Evolutionary conservation across 2,113 vertebrate species (phyloP), one percentile per base, ranked within the genome.

Genomic region (Pomatorhinus ruficollis): DNA sequence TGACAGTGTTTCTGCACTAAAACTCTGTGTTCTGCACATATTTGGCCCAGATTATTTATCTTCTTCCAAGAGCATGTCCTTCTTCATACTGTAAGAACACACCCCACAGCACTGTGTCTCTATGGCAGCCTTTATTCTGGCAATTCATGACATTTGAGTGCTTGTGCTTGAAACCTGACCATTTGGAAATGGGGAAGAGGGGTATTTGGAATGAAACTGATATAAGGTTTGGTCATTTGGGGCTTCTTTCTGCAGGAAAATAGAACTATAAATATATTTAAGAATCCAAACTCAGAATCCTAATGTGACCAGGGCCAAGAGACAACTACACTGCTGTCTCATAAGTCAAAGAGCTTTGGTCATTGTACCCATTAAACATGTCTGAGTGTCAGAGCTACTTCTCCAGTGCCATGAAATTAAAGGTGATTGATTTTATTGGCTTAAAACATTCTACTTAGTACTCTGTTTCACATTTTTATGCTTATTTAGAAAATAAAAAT

Each of bases 21-120:
- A 92, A 42, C 12, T 18, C 31, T 27, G 1, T 5, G 15, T 40
- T 59, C n/a, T n/a, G n/a, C 45, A 23, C 40, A 50, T 0, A 0
- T 20, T 37, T 31, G 57, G 79, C 31, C 68, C 59, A 44, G 40
- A 25, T 83, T 27, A 45, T 27, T 75, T 68, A 53, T 15, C 22
- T 52, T 42, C 37, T 68, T 50, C 53, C 11, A 64, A 53, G 15
- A 82, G 10, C 8, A 12, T 11, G 44, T 30, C 47, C 47, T 56
- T 19, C 33, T 44, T 27, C 7, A 30, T 13, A 13, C 5, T 28
- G 0, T 10, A 42, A 64, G 21, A 71, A 56, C 2, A 10, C 10
- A 11, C 40, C 40, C 23, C 3, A 5, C 47, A 65, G 45, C 40
- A 52, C 24, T 15, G 1, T 0, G 1, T 31, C 82, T 28, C 30